Conservation (phyloP, 2,797 vertebrate species). For the Coregonus suidteri region DNA sequence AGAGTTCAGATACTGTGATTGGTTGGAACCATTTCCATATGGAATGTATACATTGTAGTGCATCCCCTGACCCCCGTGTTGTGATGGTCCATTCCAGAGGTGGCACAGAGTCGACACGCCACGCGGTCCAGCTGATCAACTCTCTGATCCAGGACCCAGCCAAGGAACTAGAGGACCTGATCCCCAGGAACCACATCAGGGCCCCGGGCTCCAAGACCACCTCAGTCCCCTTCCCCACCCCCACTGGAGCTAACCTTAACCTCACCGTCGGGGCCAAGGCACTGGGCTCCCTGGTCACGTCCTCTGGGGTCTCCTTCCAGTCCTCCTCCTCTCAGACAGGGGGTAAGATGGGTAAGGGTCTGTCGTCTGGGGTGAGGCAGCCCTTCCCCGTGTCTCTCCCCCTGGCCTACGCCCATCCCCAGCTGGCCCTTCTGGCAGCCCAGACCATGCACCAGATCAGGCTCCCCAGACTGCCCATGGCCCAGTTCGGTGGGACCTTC, state of each 20-base stretch:
- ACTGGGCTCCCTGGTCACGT: conserved; percentile 86
- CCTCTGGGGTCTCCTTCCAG: conserved; percentile 87
- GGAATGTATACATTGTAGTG: background rate
- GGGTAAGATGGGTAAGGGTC: conserved; percentile 89
- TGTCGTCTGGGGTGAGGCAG: conserved; percentile 88
- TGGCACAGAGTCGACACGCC: conserved; percentile 95
- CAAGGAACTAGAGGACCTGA: conserved; percentile 98
- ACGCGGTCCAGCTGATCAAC: conserved; percentile 97
- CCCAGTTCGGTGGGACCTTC: conserved; percentile 96
- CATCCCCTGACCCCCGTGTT: background rate
- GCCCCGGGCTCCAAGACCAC: conserved; percentile 86
- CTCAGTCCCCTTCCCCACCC: conserved; percentile 80
- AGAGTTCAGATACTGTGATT: no score
- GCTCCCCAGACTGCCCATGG: conserved; percentile 96
- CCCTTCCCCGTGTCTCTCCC: conserved; percentile 93
- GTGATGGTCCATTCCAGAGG: conserved; percentile 78
- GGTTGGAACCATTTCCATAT: background rate
- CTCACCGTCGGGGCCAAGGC: conserved; percentile 86
- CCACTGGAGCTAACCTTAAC: conserved; percentile 83
- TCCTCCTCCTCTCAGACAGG: conserved; percentile 83
- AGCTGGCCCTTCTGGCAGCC: conserved; percentile 93
- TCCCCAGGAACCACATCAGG: conserved; percentile 97
- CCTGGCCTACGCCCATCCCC: conserved; percentile 94
- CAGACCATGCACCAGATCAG: conserved; percentile 99
- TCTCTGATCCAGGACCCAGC: conserved; percentile 98